These are phyloP conservation scores for Plagodis dolabraria DNA, from an alignment of 2,888 invertebrate genomes.

Conservation along the genomic window DNA sequence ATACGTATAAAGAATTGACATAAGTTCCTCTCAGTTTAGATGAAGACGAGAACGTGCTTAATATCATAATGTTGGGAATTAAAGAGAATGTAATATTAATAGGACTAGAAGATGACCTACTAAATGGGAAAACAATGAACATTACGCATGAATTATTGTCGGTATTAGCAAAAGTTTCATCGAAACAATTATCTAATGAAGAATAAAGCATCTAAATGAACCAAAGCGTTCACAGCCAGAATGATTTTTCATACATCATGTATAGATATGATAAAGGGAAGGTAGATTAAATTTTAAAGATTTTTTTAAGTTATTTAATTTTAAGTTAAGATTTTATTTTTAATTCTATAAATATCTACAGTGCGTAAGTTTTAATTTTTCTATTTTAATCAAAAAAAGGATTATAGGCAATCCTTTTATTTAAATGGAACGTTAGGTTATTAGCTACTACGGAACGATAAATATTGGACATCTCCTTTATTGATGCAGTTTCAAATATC, in stretches of 20 bases:
- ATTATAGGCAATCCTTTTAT: constrained; percentile 60
- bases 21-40: constrained; percentile 39
- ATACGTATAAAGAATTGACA: constrained; percentile 66
- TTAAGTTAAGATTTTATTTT: constrained; percentile 67
- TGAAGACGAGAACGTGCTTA: background rate
- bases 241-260: constrained; percentile 78
- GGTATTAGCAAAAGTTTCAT: constrained; percentile 55
- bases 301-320: constrained; percentile 58
- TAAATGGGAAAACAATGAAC: constrained; percentile 30
- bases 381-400: constrained; percentile 76
- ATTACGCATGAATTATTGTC: constrained; percentile 62
- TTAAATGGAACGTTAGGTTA: constrained; percentile 74
- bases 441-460: constrained; percentile 63
- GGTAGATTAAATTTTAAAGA: constrained; percentile 61
- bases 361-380: constrained; percentile 78
- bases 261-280: constrained; percentile 80
- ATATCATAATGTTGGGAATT: constrained; percentile 3
- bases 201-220: constrained; percentile 69
- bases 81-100: constrained; percentile 2
- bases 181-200: constrained; percentile 47
- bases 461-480: constrained; percentile 40
- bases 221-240: constrained; percentile 81
- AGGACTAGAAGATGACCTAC: constrained; percentile 17
- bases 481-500: constrained; percentile 19
- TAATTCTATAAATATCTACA: constrained; percentile 78